These are phyloP conservation scores for Aselliscus stoliczkanus DNA, from an alignment of 2,797 vertebrate species.

Conservation along the genomic window DNA sequence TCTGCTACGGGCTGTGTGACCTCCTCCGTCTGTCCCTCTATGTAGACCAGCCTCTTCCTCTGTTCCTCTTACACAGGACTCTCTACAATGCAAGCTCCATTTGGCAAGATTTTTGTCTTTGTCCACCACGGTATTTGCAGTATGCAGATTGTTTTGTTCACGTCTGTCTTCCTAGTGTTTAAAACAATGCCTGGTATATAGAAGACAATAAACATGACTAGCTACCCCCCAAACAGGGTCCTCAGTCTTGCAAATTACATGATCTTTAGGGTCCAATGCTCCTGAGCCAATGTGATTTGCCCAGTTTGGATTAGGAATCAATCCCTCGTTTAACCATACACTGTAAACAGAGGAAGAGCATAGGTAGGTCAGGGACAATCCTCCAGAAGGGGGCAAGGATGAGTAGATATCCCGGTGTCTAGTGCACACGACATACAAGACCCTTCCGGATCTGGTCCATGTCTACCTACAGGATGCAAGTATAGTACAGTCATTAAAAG, in stretches of 20 bases:
- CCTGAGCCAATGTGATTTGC: background rate
- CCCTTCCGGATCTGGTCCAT: background rate
- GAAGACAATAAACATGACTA: background rate
- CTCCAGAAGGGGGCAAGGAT: background rate
- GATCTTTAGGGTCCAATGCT: background rate
- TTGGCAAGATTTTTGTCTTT: background rate
- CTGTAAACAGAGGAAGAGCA: background rate
- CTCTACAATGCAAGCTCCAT: background rate
- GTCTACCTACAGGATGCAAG: background rate
- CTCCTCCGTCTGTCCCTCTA: background rate
- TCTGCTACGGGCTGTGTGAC: background rate
- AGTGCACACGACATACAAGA: background rate
- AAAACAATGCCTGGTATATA: background rate
- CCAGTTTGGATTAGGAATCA: background rate
- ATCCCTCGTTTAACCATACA: background rate
- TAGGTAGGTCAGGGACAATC: background rate
- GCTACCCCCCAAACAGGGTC: background rate
- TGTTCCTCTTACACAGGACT: background rate
- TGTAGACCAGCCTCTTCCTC: background rate
- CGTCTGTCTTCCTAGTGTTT: background rate
- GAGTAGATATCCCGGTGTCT: background rate
- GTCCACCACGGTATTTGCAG: background rate
- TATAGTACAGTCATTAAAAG: background rate
- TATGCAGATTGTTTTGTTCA: background rate
- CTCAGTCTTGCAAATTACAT: background rate